Base-by-base conservation (phyloP, 2,113 vertebrate genomes). In the Dicentrarchus labrax region DNA sequence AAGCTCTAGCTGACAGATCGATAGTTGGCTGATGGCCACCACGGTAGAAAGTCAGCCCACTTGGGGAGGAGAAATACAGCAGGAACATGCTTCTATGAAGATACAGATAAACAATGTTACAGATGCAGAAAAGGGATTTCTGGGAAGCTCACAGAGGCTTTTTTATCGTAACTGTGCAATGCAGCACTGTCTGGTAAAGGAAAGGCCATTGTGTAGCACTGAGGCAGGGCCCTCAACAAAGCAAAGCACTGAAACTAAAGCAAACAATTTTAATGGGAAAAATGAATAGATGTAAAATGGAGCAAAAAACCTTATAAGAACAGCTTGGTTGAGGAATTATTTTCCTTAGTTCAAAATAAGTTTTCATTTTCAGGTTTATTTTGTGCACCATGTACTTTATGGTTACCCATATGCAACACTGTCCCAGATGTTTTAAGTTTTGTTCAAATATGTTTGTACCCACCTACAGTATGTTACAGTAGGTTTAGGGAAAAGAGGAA, bases 11-110 rank as follows among this genome's bases (percentile, higher is more conserved):
- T 85, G 67, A 83, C 24, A 15, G 84, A 90, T 93, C 79, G 11
- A 92, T 91, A 87, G 41, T 43, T 88, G 88, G 88, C 86, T 82
- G 76, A 75, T 78, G 76, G 89, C 83, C 88, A 82, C 80, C 7
- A 0, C 19, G 19, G 75, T 78, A 21, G 7, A 66, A 80, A 85
- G 69, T 79, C 79, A 7, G 75, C 76, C 61, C 59, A 57, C 76
- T 75, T 53, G 24, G 43, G 68, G 76, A 50, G 41, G 43, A 80
- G 62, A 77, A 79, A 82, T 80, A 69, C 57, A 73, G 73, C 78
- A 53, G 30, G 57, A 87, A 77, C 81, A 78, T 73, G 71, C 17
- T 71, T 81, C 43, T 66, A 45, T 64, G 60, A 82, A 79, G 66
- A 76, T 71, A 76, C 54, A 41, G 48, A 68, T 66, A 78, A 72